phyloP scores from a whole-genome alignment of 2,797 vertebrate genomes.

The Galaxias olidus region DNA sequence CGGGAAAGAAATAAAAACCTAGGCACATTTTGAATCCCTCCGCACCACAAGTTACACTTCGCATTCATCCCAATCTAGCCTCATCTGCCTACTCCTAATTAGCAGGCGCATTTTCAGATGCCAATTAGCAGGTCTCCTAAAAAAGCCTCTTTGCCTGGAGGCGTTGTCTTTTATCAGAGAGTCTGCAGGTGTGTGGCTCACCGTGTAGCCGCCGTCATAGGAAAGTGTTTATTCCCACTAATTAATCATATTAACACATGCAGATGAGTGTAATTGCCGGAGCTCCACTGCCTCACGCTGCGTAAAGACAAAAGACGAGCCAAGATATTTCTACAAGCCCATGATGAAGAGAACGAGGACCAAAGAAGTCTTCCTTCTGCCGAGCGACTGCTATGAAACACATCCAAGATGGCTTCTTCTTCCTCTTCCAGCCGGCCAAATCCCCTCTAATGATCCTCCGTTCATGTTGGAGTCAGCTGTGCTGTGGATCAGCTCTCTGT shows the following conservation, averaged over 20 bases:
- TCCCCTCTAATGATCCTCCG: constrained; percentile 25
- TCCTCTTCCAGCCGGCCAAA: constrained; percentile 10
- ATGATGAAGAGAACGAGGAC: constrained; percentile 34
- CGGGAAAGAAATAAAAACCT: constrained; percentile 75
- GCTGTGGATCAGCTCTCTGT: constrained; percentile 9
- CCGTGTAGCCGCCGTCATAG: constrained; percentile 74
- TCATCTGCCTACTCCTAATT: constrained; percentile 83
- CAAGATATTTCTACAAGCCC: constrained; percentile 59
- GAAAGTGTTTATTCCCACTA: constrained; percentile 83
- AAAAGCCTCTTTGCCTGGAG: constrained; percentile 74
- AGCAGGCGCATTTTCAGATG: constrained; percentile 79
- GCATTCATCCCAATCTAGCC: constrained; percentile 81
- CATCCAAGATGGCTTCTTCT: constrained; percentile 43
- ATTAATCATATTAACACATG: constrained; percentile 87
- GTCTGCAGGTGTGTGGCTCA: constrained; percentile 79
- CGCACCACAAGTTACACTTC: constrained; percentile 74
- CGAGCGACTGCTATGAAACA: constrained; percentile 35
- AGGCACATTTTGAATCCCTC: constrained; percentile 72
- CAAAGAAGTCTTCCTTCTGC: constrained; percentile 20
- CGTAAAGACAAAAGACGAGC: constrained; percentile 63
- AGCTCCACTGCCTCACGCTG: constrained; percentile 71
- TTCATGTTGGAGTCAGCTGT: constrained; percentile 12
- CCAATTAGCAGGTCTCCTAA: constrained; percentile 82
- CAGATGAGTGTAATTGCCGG: constrained; percentile 81
- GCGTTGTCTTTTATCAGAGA: constrained; percentile 77